Percentiles rank a stretch among this genome's conserved stretches.
Conservation (phyloP, 2,888 invertebrate genomes). For the Serripes groenlandicus region DNA sequence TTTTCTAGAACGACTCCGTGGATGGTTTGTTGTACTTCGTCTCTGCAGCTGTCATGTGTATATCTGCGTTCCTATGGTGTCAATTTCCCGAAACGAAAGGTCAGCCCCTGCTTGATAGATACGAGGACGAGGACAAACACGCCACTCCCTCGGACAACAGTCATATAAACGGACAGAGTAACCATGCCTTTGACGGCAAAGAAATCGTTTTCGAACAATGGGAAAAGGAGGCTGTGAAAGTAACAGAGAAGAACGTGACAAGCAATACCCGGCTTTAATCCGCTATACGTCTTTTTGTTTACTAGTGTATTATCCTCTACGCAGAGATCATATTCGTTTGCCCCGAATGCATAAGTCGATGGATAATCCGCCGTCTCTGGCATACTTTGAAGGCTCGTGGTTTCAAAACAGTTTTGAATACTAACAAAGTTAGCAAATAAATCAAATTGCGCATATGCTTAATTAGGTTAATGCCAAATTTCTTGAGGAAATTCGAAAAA, state of each 20-base stretch:
- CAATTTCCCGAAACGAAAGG: slow-evolving; percentile 19
- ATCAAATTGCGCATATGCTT: too few relatives aligned
- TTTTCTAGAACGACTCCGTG: slow-evolving; percentile 12
- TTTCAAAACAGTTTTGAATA: too few relatives aligned
- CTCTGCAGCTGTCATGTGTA: slow-evolving; percentile 10
- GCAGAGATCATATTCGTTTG: too few relatives aligned
- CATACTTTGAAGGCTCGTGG: too few relatives aligned
- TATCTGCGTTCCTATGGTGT: slow-evolving; percentile 16
- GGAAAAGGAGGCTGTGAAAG: background rate
- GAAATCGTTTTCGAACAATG: background rate
- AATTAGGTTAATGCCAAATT: too few relatives aligned
- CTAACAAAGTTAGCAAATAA: too few relatives aligned
- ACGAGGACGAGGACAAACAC: background rate
- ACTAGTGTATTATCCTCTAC: too few relatives aligned
- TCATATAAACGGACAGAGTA: slow-evolving; percentile 10
- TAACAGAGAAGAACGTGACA: background rate
- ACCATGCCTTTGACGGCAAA: background rate
- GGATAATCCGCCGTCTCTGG: too few relatives aligned
- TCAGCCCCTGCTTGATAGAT: slow-evolving; percentile 1
- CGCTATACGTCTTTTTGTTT: too few relatives aligned
- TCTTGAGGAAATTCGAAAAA: too few relatives aligned
- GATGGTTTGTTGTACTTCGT: slow-evolving; percentile 15
- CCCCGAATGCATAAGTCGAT: too few relatives aligned
- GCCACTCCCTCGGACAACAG: background rate
- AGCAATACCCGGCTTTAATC: too few relatives aligned